phyloP scores from a whole-genome alignment of 92 coral and sea anemone genomes.

The Palythoa grandiflora region DNA sequence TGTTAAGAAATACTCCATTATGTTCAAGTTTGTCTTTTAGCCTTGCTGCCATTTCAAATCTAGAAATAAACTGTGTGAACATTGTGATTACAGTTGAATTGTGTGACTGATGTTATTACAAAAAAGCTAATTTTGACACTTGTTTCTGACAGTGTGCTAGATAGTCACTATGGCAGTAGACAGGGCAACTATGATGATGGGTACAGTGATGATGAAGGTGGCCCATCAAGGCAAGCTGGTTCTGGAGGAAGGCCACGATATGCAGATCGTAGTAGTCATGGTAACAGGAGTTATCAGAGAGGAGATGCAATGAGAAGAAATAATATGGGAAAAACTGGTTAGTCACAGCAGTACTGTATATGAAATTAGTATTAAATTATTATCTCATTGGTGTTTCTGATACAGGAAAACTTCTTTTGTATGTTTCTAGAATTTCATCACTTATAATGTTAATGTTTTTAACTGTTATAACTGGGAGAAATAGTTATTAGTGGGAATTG shows the following conservation, averaged over 20 bases:
- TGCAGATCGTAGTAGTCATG: conserved; percentile 14
- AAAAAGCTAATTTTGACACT: conserved; percentile 13
- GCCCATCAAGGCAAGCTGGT: conserved; percentile 38
- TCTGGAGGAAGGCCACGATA: conserved; percentile 54
- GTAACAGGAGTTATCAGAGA: conserved; percentile 19
- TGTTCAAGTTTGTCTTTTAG: too few species aligned
- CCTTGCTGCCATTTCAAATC: too few species aligned
- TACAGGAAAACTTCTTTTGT: too few species aligned
- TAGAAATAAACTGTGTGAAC: too few species aligned
- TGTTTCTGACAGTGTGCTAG: conserved; percentile 54
- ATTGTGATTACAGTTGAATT: too few species aligned
- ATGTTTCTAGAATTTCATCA: too few species aligned
- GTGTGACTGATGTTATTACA: not conserved
- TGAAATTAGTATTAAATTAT: not conserved
- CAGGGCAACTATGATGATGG: conserved; percentile 70
- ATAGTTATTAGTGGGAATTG: too few species aligned
- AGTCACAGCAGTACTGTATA: not conserved
- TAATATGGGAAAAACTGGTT: conserved; percentile 31
- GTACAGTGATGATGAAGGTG: conserved; percentile 82
- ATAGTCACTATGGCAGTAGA: conserved; percentile 74
- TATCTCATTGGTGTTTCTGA: too few species aligned
- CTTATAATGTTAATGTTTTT: too few species aligned
- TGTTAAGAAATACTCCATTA: too few species aligned
- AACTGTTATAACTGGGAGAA: too few species aligned
- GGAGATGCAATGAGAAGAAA: conserved; percentile 25